Conservation (phyloP, 2,797 vertebrate genomes). For the Microtus californicus region DNA sequence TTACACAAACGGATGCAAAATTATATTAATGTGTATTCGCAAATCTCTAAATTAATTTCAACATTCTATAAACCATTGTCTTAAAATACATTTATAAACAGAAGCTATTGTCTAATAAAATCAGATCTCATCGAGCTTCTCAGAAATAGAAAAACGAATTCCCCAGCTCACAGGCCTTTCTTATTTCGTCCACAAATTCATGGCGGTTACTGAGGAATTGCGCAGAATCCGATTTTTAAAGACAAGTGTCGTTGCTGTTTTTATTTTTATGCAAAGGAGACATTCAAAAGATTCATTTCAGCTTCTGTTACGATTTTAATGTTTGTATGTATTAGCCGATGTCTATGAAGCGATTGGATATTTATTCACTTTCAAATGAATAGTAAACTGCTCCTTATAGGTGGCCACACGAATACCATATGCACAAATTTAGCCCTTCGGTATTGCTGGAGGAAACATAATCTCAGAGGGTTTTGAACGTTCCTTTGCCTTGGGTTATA, state of each 20-base stretch:
- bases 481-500: background rate
- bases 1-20: background rate
- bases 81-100: slow-evolving; percentile 14
- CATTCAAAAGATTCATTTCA: slow-evolving; percentile 9
- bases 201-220: background rate
- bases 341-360: background rate
- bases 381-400: slow-evolving; percentile 13
- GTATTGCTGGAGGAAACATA: slow-evolving; percentile 1
- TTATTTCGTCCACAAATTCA: background rate
- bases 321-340: slow-evolving; percentile 1
- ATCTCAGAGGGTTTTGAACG: slow-evolving; percentile 14
- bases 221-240: slow-evolving; percentile 44
- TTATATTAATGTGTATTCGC: background rate
- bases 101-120: background rate
- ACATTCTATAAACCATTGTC: background rate
- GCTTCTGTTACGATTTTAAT: slow-evolving; percentile 22
- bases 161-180: background rate
- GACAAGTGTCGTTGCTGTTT: background rate
- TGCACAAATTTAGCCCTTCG: background rate
- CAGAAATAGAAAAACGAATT: background rate
- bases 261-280: slow-evolving; percentile 19
- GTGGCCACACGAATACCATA: background rate
- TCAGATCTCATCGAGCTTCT: background rate
- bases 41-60: background rate
- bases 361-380: slow-evolving; percentile 7